Percentiles rank a stretch among this genome's conserved stretches.
These are phyloP conservation scores for Brachirus orientalis DNA, from an alignment of 2,113 vertebrate species.

Conservation along the genomic window DNA sequence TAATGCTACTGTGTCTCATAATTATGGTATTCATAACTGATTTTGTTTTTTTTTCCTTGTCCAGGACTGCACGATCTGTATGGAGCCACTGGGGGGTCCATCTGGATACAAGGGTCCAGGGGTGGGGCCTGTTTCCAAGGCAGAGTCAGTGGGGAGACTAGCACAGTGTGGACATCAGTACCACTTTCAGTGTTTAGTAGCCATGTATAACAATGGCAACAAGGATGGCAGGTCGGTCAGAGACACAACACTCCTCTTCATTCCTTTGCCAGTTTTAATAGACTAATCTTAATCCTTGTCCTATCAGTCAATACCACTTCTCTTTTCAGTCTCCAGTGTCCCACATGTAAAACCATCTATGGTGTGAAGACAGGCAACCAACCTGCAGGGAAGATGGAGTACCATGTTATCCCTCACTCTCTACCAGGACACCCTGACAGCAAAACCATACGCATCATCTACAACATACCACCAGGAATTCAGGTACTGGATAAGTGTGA, in stretches of 20 bases:
- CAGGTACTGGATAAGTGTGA: slow-evolving; percentile 81
- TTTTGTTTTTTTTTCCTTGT: accelerated
- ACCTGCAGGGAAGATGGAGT: slow-evolving; percentile 97
- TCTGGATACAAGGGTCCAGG: slow-evolving; percentile 92
- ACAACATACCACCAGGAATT: slow-evolving; percentile 92
- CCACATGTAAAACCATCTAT: slow-evolving; percentile 97
- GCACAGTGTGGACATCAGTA: slow-evolving; percentile 90
- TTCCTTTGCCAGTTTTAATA: background rate
- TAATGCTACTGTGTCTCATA: background rate
- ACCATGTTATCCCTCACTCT: slow-evolving; percentile 94
- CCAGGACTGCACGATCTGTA: slow-evolving; percentile 96
- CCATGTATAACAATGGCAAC: slow-evolving; percentile 98
- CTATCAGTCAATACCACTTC: background rate
- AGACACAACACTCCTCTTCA: background rate
- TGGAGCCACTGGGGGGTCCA: slow-evolving; percentile 89
- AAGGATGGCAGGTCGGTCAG: slow-evolving; percentile 88
- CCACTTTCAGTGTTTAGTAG: slow-evolving; percentile 93
- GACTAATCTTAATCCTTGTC: no score
- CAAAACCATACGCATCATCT: slow-evolving; percentile 95
- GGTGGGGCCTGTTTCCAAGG: slow-evolving; percentile 79
- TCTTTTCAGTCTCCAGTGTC: slow-evolving; percentile 89
- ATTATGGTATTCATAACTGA: no score
- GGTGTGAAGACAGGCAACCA: slow-evolving; percentile 96
- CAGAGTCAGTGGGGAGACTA: slow-evolving; percentile 89
- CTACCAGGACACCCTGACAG: slow-evolving; percentile 92